Percentiles rank a stretch among this genome's conserved stretches.
Evolutionary conservation across 1,140 invertebrate species (phyloP).

Genomic region (Tetragonula clypearis): DNA sequence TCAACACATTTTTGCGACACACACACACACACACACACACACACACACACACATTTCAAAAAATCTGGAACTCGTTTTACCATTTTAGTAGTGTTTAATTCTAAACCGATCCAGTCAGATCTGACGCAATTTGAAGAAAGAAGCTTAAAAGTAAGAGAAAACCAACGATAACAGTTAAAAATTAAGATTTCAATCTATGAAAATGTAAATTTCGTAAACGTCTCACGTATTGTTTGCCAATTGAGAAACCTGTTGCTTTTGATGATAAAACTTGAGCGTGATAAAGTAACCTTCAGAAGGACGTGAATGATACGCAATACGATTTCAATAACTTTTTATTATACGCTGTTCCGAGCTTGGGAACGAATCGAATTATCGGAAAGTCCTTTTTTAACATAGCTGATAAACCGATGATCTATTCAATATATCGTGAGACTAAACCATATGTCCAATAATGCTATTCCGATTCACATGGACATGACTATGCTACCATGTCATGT

Average conservation of each 20-base stretch:
- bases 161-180: background rate
- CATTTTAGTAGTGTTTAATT: too few relatives aligned
- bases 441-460: conserved; percentile 7
- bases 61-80: too few relatives aligned
- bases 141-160: background rate
- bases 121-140: background rate
- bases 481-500: background rate
- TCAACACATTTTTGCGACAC: too few relatives aligned
- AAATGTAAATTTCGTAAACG: background rate
- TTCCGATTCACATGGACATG: background rate
- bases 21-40: too few relatives aligned
- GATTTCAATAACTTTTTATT: background rate
- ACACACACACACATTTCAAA: too few relatives aligned
- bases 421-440: conserved; percentile 30
- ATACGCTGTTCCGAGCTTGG: too few relatives aligned
- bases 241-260: background rate
- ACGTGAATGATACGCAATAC: background rate
- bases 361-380: background rate
- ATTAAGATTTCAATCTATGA: background rate
- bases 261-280: background rate
- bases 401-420: conserved; percentile 21
- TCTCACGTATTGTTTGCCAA: background rate
- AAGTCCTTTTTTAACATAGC: background rate
- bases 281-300: background rate
- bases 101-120: background rate